Percentiles rank a stretch among this genome's conserved stretches.
phyloP scores from a whole-genome alignment of 2,888 invertebrate species.

The Ischnus inquisitorius region DNA sequence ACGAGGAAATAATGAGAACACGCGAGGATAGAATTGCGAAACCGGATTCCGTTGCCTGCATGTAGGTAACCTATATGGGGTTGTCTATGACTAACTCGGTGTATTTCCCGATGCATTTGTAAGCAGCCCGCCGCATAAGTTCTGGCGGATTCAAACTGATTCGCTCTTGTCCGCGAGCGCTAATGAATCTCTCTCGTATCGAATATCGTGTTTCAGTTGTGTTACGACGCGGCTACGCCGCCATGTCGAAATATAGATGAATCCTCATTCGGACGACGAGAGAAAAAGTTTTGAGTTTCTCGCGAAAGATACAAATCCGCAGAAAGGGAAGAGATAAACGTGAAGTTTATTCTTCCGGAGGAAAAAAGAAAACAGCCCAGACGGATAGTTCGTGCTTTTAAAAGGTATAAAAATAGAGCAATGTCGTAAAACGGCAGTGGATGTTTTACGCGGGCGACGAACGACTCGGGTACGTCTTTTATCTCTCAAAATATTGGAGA shows the following conservation, averaged over 20 bases:
- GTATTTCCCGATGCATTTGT: background rate
- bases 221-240: background rate
- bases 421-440: slow-evolving; percentile 12
- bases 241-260: background rate
- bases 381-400: background rate
- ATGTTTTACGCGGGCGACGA: slow-evolving; percentile 20
- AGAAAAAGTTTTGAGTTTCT: background rate
- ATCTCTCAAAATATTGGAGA: slow-evolving; percentile 1
- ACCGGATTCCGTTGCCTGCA: slow-evolving; percentile 24
- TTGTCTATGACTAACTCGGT: no score
- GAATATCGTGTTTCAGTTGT: slow-evolving; percentile 23
- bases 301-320: background rate
- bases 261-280: background rate
- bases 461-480: slow-evolving; percentile 16
- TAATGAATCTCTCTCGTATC: slow-evolving; percentile 30
- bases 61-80: slow-evolving; percentile 9
- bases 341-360: background rate
- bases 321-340: background rate
- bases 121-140: background rate
- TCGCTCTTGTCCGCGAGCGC: background rate
- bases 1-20: slow-evolving; percentile 55
- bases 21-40: slow-evolving; percentile 40
- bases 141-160: slow-evolving; percentile 39
- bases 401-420: background rate
- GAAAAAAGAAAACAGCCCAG: background rate